A percentile compares a stretch with the other conserved stretches of the same genome.
Evolutionary conservation across 2,797 vertebrate species (phyloP).

Genomic region (Falco peregrinus): DNA sequence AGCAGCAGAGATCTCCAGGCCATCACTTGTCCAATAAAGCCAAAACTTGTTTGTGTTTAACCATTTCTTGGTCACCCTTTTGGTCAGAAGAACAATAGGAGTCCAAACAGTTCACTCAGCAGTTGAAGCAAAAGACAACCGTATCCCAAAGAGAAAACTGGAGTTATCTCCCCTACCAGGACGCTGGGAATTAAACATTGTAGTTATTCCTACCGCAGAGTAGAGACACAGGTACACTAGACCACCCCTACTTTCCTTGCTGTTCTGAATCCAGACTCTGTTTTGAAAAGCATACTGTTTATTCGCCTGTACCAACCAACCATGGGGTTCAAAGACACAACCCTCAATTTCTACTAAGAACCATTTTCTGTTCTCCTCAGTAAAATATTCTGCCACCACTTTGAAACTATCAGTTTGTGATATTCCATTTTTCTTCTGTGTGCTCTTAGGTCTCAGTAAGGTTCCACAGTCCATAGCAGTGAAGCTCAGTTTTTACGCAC

Average conservation of each 20-base stretch:
- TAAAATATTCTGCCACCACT: neutral
- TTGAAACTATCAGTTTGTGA: neutral
- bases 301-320: neutral
- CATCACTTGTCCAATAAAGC: neutral
- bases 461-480: neutral
- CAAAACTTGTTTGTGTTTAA: neutral
- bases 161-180: neutral
- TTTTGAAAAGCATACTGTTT: neutral
- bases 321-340: neutral
- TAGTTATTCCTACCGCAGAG: neutral
- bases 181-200: neutral
- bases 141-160: neutral
- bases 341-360: neutral
- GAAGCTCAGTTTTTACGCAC: neutral
- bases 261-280: rapidly evolving
- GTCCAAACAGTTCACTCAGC: neutral
- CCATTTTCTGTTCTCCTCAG: neutral
- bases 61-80: neutral
- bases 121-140: neutral
- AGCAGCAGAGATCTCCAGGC: neutral
- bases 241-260: neutral
- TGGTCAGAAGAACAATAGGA: neutral
- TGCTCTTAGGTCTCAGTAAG: neutral
- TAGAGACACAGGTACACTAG: neutral
- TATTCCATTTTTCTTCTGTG: neutral